Percentiles rank a stretch among this genome's conserved stretches.
phyloP scores from a whole-genome alignment of 1,140 invertebrate species.

The Macrostomum lignano region DNA sequence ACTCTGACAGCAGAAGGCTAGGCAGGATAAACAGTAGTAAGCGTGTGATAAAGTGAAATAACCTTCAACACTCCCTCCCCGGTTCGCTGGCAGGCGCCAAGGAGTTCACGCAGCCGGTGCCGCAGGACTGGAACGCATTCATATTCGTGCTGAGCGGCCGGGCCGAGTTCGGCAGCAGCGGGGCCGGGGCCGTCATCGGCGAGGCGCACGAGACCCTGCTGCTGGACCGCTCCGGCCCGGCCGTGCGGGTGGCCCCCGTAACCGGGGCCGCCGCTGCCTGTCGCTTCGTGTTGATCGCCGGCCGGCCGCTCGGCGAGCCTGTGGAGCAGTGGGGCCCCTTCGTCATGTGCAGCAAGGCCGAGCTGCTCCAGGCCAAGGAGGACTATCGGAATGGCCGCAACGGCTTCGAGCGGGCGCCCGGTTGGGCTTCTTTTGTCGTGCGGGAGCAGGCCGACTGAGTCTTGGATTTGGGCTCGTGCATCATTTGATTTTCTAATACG shows the following conservation, averaged over 20 bases:
- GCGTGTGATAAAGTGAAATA: no score
- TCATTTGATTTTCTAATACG: no score
- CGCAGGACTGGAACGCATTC: slow-evolving; percentile 22
- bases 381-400: slow-evolving; percentile 21
- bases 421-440: slow-evolving; percentile 13
- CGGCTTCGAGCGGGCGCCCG: slow-evolving; percentile 24
- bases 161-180: slow-evolving; percentile 17
- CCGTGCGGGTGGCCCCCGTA: slow-evolving; percentile 9
- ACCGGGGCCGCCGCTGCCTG: slow-evolving; percentile 7
- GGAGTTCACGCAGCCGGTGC: slow-evolving; percentile 17
- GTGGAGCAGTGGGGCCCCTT: slow-evolving; percentile 28
- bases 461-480: no score
- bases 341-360: slow-evolving; percentile 26
- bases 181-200: slow-evolving; percentile 7
- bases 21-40: no score
- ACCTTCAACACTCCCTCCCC: no score
- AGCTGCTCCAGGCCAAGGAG: slow-evolving; percentile 21
- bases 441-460: no score
- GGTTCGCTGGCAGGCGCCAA: no score
- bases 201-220: slow-evolving; percentile 14
- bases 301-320: slow-evolving; percentile 26
- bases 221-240: slow-evolving; percentile 9
- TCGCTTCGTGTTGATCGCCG: slow-evolving; percentile 20
- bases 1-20: no score
- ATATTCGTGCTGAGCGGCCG: slow-evolving; percentile 17